Conservation (phyloP, 2,888 invertebrate genomes). For the Tryphoninae sp. region DNA sequence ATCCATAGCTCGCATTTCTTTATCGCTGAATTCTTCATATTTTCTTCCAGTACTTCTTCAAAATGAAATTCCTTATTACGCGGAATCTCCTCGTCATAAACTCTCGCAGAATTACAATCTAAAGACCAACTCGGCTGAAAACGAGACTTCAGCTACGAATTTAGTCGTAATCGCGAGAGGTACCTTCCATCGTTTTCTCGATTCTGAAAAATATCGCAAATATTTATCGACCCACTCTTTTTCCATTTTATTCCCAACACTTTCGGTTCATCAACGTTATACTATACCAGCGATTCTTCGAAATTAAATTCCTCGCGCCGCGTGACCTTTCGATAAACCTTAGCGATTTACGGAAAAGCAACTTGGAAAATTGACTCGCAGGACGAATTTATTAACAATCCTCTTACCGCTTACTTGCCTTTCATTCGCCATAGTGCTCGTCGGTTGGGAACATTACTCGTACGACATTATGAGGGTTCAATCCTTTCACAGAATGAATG, state of each 20-base stretch:
- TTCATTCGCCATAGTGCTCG: slow-evolving; percentile 46
- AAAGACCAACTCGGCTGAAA: background rate
- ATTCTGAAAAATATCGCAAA: background rate
- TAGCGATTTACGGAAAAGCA: background rate
- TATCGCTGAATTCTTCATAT: slow-evolving; percentile 6
- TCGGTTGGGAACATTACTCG: slow-evolving; percentile 27
- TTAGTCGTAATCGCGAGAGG: background rate
- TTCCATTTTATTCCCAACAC: slow-evolving; percentile 8
- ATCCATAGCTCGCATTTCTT: background rate
- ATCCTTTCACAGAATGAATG: slow-evolving; percentile 55
- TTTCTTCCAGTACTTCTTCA: slow-evolving; percentile 16
- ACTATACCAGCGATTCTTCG: slow-evolving; percentile 20
- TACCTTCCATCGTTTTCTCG: background rate
- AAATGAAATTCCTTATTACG: slow-evolving; percentile 15
- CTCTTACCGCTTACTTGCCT: background rate
- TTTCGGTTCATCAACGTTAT: slow-evolving; percentile 6
- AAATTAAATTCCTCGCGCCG: slow-evolving; percentile 5
- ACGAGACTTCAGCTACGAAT: background rate
- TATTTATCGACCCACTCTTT: background rate
- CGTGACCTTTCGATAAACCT: background rate
- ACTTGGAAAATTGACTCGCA: slow-evolving; percentile 25
- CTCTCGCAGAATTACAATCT: background rate
- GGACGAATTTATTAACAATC: slow-evolving; percentile 34
- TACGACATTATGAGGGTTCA: slow-evolving; percentile 34
- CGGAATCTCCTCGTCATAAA: background rate